Evolutionary conservation across 2,888 invertebrate species (phyloP).

Genomic region (Endotricha flammealis): DNA sequence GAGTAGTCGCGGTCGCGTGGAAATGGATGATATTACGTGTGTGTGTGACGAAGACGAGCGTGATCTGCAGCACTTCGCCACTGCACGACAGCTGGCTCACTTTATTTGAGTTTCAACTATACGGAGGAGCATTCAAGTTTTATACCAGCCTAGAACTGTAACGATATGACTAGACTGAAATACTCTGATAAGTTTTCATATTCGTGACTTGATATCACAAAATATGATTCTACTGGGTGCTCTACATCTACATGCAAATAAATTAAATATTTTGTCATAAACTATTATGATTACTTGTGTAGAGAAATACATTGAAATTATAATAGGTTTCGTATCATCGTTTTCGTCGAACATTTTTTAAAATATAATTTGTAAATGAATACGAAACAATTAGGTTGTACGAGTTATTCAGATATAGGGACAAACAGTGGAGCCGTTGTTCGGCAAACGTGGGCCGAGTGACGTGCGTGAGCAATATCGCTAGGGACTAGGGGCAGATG

Average conservation of each 20-base stretch:
- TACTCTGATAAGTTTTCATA: constrained; percentile 32
- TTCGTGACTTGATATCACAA: constrained; percentile 8
- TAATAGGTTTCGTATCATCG: too few relatives aligned
- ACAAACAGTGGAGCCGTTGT: constrained; percentile 43
- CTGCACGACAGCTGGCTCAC: constrained; percentile 59
- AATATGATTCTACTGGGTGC: constrained; percentile 6
- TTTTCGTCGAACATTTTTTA: too few relatives aligned
- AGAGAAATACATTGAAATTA: too few relatives aligned
- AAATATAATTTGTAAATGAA: not conserved
- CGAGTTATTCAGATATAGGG: constrained; percentile 26
- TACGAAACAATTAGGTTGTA: not conserved
- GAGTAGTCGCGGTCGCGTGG: constrained; percentile 32
- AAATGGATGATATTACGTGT: constrained; percentile 44
- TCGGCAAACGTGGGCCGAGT: constrained; percentile 40
- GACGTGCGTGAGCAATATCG: constrained; percentile 57
- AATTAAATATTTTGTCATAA: too few relatives aligned
- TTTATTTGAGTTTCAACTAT: constrained; percentile 67
- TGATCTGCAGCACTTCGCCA: constrained; percentile 46
- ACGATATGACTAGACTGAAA: constrained; percentile 30
- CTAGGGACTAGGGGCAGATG: constrained; percentile 48
- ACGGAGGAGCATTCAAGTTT: constrained; percentile 48
- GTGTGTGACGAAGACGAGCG: constrained; percentile 53
- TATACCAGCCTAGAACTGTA: constrained; percentile 41
- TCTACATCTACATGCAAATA: too few relatives aligned
- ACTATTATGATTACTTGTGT: too few relatives aligned